Conservation (phyloP, 2,797 vertebrate genomes). For the Sebastes alutus region DNA sequence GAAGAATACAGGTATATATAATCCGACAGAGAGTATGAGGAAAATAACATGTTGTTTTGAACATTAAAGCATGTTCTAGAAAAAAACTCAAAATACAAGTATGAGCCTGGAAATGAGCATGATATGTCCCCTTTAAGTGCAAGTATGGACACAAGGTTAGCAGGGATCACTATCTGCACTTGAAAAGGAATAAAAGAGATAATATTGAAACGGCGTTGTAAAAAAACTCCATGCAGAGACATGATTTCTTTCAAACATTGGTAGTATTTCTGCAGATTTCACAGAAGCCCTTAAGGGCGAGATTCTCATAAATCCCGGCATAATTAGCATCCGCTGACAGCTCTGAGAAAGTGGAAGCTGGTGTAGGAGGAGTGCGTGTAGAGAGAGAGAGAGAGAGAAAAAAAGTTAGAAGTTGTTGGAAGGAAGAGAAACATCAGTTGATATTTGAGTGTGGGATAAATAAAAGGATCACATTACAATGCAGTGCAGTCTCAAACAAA, state of each 20-base stretch:
- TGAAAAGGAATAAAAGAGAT: conserved; percentile 17
- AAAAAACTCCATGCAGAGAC: conserved; percentile 14
- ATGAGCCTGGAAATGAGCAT: background rate
- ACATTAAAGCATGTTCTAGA: background rate
- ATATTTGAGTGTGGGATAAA: background rate
- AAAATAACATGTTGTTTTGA: background rate
- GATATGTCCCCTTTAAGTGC: background rate
- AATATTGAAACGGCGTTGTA: conserved; percentile 3
- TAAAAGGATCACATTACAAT: background rate
- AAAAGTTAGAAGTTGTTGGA: background rate
- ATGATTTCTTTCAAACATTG: conserved; percentile 24
- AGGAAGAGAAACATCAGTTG: background rate
- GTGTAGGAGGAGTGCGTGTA: background rate
- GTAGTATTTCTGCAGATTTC: conserved; percentile 43
- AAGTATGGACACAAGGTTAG: background rate
- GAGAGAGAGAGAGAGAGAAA: background rate
- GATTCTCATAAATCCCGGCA: background rate
- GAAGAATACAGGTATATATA: no score
- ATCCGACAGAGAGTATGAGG: background rate
- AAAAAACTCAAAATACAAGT: background rate
- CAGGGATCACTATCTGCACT: background rate
- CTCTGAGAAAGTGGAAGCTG: conserved; percentile 9
- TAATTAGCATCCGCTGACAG: conserved; percentile 39
- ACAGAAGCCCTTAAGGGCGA: conserved; percentile 1
- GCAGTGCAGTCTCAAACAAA: background rate